Evolutionary conservation across 2,113 vertebrate species (phyloP).

Genomic region (Mustelus asterias): DNA sequence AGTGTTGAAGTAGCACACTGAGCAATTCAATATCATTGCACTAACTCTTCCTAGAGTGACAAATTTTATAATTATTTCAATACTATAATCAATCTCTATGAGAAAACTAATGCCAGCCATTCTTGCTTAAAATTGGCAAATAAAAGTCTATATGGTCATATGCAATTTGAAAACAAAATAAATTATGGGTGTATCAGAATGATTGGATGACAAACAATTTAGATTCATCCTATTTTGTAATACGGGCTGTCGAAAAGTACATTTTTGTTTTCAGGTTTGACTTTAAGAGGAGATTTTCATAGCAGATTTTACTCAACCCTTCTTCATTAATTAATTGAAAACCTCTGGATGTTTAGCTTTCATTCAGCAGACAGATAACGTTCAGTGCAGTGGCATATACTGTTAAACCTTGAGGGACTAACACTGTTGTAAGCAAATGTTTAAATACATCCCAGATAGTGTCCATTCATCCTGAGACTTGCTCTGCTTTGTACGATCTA

Average conservation of each 20-base stretch:
- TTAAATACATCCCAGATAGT: neutral
- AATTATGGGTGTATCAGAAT: neutral
- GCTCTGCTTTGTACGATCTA: neutral
- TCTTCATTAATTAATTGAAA: neutral
- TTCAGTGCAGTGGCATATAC: neutral
- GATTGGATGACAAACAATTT: neutral
- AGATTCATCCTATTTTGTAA: neutral
- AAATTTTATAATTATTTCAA: neutral
- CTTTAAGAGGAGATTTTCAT: neutral
- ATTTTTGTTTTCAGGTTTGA: neutral
- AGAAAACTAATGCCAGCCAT: neutral
- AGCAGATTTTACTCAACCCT: neutral
- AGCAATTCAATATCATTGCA: neutral
- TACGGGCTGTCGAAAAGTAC: neutral
- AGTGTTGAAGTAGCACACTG: neutral
- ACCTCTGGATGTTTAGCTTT: neutral
- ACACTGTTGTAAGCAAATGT: neutral
- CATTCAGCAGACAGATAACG: neutral
- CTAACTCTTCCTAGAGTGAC: neutral
- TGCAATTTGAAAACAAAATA: neutral
- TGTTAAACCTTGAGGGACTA: neutral
- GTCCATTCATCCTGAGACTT: no score
- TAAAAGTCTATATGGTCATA: neutral
- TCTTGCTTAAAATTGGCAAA: neutral
- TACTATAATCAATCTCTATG: neutral